Evolutionary conservation across 2,113 vertebrate species (phyloP), one percentile per base, ranked within the genome.

Genomic region (Ammodramus savannarum): DNA sequence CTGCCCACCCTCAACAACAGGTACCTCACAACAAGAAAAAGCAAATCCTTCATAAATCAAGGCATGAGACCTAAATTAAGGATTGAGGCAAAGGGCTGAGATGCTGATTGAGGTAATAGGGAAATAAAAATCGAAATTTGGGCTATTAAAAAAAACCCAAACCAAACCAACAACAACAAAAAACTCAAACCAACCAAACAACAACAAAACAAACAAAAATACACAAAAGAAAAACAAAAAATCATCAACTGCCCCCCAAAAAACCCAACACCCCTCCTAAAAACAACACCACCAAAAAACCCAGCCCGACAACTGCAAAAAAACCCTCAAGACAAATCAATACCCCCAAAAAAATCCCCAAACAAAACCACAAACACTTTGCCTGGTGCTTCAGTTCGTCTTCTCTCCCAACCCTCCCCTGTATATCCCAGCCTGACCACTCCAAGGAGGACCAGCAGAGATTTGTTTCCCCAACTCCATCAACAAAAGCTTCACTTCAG

Each of bases 311-410:
- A n/a, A n/a, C 15, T 12, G 26, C 46, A 32, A 44, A 46, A 80
- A 57, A 48, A 2, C 4, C 55, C 55, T 54, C 3, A 7, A n/a
- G 49, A 10, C 10, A 76, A 86, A 63, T 12, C 31, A 54, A 8
- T 0, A 0, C 9, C 19, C 15, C 41, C 8, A 2, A 74, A 31
- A 31, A n/a, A 34, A 49, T 8, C 9, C 26, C 4, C 44, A 21
- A 44, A 44, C 4, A 63, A 68, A 76, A 34, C 6, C 3, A 4
- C 39, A n/a, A 73, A 31, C 6, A 3, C 31, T 87, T 52, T 29
- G 3, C 26, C 43, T 74, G 43, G 18, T 63, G 38, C 43, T 46
- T 69, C n/a, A 52, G 0, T 52, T 52, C 27, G 26, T 16, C 31
- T 38, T n/a, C 79, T 58, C n/a, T 46, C 8, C 51, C 49, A 61